Base-by-base conservation (phyloP, 1,140 invertebrate genomes). In the Batillaria attramentaria region DNA sequence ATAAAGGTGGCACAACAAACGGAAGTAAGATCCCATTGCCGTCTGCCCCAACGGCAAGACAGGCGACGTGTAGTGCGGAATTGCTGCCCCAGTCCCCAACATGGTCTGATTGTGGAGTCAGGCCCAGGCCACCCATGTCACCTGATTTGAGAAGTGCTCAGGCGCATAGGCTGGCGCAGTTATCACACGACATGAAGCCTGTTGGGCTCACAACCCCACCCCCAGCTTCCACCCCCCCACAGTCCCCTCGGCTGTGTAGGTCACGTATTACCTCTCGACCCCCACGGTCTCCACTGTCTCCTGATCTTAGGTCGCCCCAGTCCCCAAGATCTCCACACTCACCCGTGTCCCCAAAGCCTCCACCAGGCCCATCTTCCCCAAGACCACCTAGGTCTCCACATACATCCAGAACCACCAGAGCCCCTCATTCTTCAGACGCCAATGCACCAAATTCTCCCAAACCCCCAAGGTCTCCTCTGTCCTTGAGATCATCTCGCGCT, bases 51-150 rank as follows among this genome's bases (percentile, higher is more conserved):
- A 50, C 16, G 43, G 54, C 5, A 37, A 54, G 50, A 33, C 43
- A 79, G 57, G 37, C 46, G 35, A 72, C 70, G 20, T 57, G 60
- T 39, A 28, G 57, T 46, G 79, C 79, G 72, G 65, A 84, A 76
- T 62, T 62, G 54, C 66, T 79, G 81, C 66, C 72, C 77, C 43
- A 65, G 54, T 78, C 80, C 78, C 73, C 74, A 77, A 43, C 60
- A 33, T 69, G 43, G 46, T 35, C 31, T 28, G 78, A 46, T 46
- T 42, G 18, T 3, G 13, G 46, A 78, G 16, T 18, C 77, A 24
- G 4, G n/a, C 69, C 35, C 35, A 72, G 77, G 46, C 28, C 43
- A 18, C 50, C 66, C n/a, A 62, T 50, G 20, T 76, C 73, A 20
- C 66, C 65, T 18, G 18, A 33, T 37, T 35, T n/a, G 20, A 60